Evolutionary conservation across 2,888 invertebrate species (phyloP).

Genomic region (Polyommatus iphigenia): DNA sequence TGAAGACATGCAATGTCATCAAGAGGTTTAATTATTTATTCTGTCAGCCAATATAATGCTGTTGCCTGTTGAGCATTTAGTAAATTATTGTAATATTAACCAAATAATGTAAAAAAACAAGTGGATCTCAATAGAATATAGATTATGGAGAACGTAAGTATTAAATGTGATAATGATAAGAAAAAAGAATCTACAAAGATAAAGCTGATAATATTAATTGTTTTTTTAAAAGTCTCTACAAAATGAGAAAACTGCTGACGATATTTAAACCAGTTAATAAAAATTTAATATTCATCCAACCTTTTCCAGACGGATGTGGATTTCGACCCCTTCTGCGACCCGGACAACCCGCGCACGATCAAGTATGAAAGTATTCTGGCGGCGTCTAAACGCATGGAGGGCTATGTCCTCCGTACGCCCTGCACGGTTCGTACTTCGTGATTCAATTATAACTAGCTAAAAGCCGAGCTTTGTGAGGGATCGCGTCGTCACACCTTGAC

Average conservation of each 20-base stretch:
- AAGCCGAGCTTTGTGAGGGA: too few species aligned
- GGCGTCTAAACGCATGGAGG: slow-evolving; percentile 83
- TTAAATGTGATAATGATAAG: neutral
- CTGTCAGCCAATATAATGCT: neutral
- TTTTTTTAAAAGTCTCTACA: too few species aligned
- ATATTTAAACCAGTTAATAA: neutral
- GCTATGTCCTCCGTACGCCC: slow-evolving; percentile 82
- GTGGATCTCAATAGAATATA: neutral
- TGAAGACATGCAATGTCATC: neutral
- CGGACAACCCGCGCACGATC: slow-evolving; percentile 69
- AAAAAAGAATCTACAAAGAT: neutral
- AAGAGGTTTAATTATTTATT: neutral
- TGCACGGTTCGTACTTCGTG: slow-evolving; percentile 60
- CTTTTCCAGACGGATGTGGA: slow-evolving; percentile 51
- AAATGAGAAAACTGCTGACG: neutral
- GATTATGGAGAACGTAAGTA: neutral
- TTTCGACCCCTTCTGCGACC: slow-evolving; percentile 66
- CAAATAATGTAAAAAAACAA: neutral
- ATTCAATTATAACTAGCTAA: neutral
- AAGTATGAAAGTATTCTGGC: slow-evolving; percentile 83
- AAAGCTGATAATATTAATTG: too few species aligned
- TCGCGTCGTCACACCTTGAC: too few species aligned
- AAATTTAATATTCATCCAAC: neutral
- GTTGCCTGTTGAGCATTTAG: neutral
- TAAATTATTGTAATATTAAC: neutral